These are phyloP conservation scores for Tenualosa thibaudeaui DNA, from an alignment of 2,797 vertebrate species.

Conservation along the genomic window DNA sequence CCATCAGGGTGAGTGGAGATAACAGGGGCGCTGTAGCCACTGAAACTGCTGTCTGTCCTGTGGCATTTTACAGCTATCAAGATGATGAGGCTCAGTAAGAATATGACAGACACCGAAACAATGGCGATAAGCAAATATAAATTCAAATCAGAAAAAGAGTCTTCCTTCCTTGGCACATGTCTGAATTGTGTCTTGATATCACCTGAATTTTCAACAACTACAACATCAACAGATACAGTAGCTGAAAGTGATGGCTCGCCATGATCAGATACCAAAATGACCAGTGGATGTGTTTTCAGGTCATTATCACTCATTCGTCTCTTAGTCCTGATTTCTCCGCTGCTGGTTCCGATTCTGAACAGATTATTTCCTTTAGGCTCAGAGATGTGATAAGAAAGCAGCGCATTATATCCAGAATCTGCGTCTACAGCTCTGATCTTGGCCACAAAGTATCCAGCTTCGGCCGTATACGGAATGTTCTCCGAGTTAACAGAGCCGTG, in stretches of 20 bases:
- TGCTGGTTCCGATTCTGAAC: constrained; percentile 72
- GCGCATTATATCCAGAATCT: constrained; percentile 54
- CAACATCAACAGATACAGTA: constrained; percentile 63
- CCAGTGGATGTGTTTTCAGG: constrained; percentile 57
- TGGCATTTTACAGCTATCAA: constrained; percentile 60
- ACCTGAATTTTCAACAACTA: constrained; percentile 57
- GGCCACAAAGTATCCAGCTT: constrained; percentile 51
- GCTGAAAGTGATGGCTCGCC: constrained; percentile 65
- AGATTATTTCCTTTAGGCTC: constrained; percentile 74
- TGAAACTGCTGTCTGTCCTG: constrained; percentile 56
- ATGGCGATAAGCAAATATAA: constrained; percentile 61
- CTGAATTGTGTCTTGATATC: constrained; percentile 57
- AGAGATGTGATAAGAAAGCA: constrained; percentile 41
- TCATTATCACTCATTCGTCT: constrained; percentile 74
- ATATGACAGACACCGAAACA: constrained; percentile 57
- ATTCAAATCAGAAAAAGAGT: constrained; percentile 59
- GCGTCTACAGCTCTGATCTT: constrained; percentile 58
- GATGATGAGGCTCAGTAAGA: constrained; percentile 60
- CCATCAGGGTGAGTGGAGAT: constrained; percentile 66
- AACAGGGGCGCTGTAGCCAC: constrained; percentile 53
- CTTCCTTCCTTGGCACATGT: constrained; percentile 55
- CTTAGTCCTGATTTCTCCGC: constrained; percentile 66
- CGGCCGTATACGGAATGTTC: constrained; percentile 70
- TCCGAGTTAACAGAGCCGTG: constrained; percentile 70
- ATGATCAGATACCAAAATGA: constrained; percentile 64